phyloP scores from a whole-genome alignment of 1,140 invertebrate genomes.

The Scaptomyza montana region DNA sequence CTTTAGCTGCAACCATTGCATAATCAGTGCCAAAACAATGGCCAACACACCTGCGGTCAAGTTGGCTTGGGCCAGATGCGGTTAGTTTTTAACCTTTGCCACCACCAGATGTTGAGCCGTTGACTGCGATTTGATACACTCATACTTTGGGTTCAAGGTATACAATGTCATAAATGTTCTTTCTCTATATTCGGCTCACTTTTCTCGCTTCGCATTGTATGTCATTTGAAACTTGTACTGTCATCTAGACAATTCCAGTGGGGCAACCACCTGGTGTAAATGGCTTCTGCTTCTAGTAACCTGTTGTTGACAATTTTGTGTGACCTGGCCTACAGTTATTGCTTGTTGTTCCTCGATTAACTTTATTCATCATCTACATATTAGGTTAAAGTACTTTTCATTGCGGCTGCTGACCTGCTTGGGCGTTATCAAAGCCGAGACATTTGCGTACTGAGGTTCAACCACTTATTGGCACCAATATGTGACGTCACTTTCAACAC shows the following conservation, averaged over 20 bases:
- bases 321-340: slow-evolving; percentile 29
- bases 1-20: slow-evolving; percentile 31
- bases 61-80: background rate
- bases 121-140: background rate
- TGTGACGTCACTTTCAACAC: slow-evolving; percentile 59
- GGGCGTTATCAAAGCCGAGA: background rate
- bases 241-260: slow-evolving; percentile 39
- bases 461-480: slow-evolving; percentile 22
- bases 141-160: slow-evolving; percentile 38
- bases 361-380: background rate
- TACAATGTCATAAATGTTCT: slow-evolving; percentile 41
- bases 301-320: slow-evolving; percentile 39
- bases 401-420: slow-evolving; percentile 2
- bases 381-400: slow-evolving; percentile 22
- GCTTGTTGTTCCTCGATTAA: slow-evolving; percentile 21
- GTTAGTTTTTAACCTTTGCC: slow-evolving; percentile 47
- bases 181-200: slow-evolving; percentile 17
- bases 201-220: slow-evolving; percentile 32
- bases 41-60: background rate
- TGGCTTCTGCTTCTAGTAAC: slow-evolving; percentile 27
- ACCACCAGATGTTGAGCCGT: background rate
- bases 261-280: slow-evolving; percentile 35
- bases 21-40: slow-evolving; percentile 25
- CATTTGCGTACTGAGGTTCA: slow-evolving; percentile 28
- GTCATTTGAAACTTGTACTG: slow-evolving; percentile 61